phyloP scores from a whole-genome alignment of 2,888 invertebrate genomes.

The Trichacis sp. region DNA sequence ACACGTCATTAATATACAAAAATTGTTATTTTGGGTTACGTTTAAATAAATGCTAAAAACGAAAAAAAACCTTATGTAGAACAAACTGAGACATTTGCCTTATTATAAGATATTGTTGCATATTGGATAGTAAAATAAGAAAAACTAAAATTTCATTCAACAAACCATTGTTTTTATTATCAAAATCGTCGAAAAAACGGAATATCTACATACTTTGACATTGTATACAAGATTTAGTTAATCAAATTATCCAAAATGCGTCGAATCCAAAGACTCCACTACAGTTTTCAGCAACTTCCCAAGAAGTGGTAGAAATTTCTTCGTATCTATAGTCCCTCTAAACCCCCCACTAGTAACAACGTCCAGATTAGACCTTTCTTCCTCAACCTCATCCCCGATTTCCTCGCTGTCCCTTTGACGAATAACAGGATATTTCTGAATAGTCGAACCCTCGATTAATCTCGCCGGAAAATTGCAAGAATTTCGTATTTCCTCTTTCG shows the following conservation, averaged over 20 bases:
- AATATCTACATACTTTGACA: no score
- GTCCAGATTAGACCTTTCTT: constrained; percentile 43
- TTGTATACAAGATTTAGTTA: no score
- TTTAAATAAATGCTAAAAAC: no score
- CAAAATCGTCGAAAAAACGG: no score
- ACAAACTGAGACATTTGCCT: no score
- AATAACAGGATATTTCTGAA: constrained; percentile 53
- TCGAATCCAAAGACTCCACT: constrained; percentile 62
- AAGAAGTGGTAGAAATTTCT: constrained; percentile 60
- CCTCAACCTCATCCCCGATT: constrained; percentile 18
- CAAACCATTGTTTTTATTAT: no score
- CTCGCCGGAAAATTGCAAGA: constrained; percentile 52
- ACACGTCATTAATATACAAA: no score
- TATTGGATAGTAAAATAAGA: no score
- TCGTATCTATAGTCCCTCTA: constrained; percentile 44
- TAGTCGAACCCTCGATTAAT: constrained; percentile 48
- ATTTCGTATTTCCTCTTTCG: constrained; percentile 40
- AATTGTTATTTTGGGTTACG: no score
- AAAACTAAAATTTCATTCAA: no score
- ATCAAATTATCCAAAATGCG: constrained; percentile 58
- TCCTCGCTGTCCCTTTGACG: constrained; percentile 31
- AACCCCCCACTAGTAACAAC: constrained; percentile 60
- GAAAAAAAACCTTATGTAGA: no score
- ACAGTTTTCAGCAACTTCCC: constrained; percentile 63
- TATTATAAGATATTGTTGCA: no score